Base-by-base conservation (phyloP, 1,140 invertebrate species). In the Procambarus clarkii region DNA sequence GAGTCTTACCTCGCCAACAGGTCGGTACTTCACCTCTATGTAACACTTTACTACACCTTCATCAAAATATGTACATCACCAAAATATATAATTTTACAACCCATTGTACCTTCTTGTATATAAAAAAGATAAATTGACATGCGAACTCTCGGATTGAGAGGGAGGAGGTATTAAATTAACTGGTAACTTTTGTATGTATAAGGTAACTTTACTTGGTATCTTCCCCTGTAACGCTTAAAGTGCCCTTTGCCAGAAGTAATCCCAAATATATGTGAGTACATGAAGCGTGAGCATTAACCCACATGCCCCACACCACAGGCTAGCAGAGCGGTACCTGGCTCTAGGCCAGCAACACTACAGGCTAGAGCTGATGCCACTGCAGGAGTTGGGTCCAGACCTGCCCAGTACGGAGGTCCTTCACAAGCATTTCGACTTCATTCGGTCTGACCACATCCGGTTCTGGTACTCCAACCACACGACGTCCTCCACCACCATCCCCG, bases 361-460 rank as follows among this genome's bases (percentile, higher is more conserved):
- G 0, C 18, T 92, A 69, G 92, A 93, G 79, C 34, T 91, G 64
- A 54, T 93, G 85, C 86, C 86, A 2, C 71, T 93, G 34, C 83
- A 92, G 34, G 82, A 92, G n/a, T 92, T 94, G 77, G 88, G 91
- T 13, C 69, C 79, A 5, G 24, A 71, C 15, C 77, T 92, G 44
- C 93, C 94, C 18, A 58, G 92, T 21, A 84, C 85, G 7, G 74
- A 86, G 0, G n/a, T 91, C 8, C 58, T 94, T 1, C 71, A 86
- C 15, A 88, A 93, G 50, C 93, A 94, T 85, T 58, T 94, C n/a
- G 93, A 94, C 76, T 94, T 94, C 71, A 64, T 94, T 1, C 93
- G 93, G 54, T 94, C 93, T 50, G 94, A 94, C 79, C 94, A 94
- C 86, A 92, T 93, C 9, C 93, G 93, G 3, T 94, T 94, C 88